phyloP scores from a whole-genome alignment of 2,797 vertebrate genomes.

The Enteromius trimaculatus region DNA sequence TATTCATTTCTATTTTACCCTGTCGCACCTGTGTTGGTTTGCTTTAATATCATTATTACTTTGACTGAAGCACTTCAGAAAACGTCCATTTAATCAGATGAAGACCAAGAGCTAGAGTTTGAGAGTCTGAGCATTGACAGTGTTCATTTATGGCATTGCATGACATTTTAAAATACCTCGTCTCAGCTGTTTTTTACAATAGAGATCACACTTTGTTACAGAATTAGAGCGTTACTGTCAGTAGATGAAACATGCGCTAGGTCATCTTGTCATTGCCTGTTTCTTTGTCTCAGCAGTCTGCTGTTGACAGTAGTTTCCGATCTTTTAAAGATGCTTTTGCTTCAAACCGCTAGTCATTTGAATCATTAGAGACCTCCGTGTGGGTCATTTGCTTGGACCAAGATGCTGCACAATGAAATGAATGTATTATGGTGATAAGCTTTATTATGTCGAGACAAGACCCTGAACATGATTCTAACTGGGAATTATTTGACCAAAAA shows the following conservation, averaged over 20 bases:
- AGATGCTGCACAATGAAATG: conserved; percentile 38
- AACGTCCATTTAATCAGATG: neutral
- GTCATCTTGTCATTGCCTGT: neutral
- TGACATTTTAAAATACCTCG: conserved; percentile 19
- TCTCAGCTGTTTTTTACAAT: neutral
- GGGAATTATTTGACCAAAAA: neutral
- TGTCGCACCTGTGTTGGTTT: neutral
- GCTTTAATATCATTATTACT: conserved; percentile 3
- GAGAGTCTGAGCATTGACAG: neutral
- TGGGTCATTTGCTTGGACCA: conserved; percentile 24
- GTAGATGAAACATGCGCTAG: neutral
- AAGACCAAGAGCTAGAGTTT: neutral
- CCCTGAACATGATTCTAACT: neutral
- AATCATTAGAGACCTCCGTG: neutral
- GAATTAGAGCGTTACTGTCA: conserved; percentile 7
- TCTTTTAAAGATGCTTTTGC: neutral
- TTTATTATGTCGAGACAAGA: conserved; percentile 34
- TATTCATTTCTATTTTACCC: neutral
- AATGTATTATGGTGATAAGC: conserved; percentile 46
- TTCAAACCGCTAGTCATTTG: neutral
- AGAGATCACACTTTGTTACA: neutral
- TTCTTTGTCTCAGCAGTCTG: neutral
- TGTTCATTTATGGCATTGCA: neutral
- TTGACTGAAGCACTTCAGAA: conserved; percentile 34
- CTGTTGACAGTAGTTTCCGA: neutral